Conservation (phyloP, 1,140 invertebrate genomes). For the Mactra quadrangularis region DNA sequence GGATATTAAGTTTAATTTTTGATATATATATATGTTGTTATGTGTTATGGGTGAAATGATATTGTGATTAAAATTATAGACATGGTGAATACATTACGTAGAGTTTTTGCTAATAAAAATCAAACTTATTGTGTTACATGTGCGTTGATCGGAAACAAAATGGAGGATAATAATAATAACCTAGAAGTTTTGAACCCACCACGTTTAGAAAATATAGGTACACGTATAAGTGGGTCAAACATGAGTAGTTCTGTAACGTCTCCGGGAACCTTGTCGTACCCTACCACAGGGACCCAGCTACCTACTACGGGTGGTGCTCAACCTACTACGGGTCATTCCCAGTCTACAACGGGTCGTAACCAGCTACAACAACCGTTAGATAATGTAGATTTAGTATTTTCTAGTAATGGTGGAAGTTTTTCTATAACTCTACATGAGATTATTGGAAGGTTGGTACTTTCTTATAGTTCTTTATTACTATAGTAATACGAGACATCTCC, state of each 20-base stretch:
- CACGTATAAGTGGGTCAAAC: no score
- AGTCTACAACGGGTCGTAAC: not conserved
- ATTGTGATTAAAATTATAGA: not conserved
- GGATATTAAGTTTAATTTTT: no score
- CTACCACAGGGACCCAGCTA: no score
- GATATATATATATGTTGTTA: no score
- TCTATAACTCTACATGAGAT: conserved; percentile 37
- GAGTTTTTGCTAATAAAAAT: not conserved
- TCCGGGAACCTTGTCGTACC: no score
- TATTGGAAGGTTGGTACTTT: conserved; percentile 37
- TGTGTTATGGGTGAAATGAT: no score
- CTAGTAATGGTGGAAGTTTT: conserved; percentile 36
- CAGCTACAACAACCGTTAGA: conserved; percentile 10
- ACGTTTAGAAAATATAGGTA: not conserved
- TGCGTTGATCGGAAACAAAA: not conserved
- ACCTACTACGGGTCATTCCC: not conserved
- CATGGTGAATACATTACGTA: conserved; percentile 20
- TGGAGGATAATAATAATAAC: conserved; percentile 28
- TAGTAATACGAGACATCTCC: no score
- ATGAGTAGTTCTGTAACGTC: no score
- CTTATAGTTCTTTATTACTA: no score
- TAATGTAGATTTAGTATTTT: conserved; percentile 41
- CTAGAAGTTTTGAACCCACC: not conserved
- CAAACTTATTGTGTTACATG: not conserved
- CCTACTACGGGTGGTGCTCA: no score